Base-by-base conservation (phyloP, 1,140 invertebrate genomes). In the Bombus superbus region DNA sequence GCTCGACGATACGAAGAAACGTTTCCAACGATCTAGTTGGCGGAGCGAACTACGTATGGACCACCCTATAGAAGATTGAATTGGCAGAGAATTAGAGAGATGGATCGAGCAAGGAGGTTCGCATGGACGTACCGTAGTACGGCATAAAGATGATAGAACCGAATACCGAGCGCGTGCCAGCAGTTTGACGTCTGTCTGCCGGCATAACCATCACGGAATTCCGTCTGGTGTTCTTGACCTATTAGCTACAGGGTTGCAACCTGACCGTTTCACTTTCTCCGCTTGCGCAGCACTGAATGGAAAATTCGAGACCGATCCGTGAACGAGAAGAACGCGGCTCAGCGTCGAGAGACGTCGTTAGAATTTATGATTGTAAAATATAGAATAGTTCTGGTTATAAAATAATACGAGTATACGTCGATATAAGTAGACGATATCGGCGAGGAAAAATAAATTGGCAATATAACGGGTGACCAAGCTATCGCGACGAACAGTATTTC, bases 61-160 rank as follows among this genome's bases (percentile, higher is more conserved):
- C 18, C 47, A 22, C 18, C 47, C 47, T 53, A 53, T 53, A 22
- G 47, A 22, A 53, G 47, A 53, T 53, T 15, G 47, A 53, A 53
- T 53, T 22, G 47, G 18, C 47, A 53, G 47, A 22, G 47, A 62
- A 4, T 9, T 18, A 10, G 15, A 32, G 28, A 32, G 40, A 3
- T 25, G 53, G 35, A 38, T 3, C 6, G 8, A 79, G 3, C 25
- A 32, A 71, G 68, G n/a, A 32, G 47, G 3, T 28, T n/a, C 47
- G 11, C 25, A 1, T n/a, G 40, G 32, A 10, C 32, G 32, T 32
- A 40, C 18, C 76, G 32, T 47, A 38, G 53, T 44, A 64, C 22
- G 42, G 40, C 38, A 32, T 68, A 64, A 80, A 80, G 77, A 73
- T 80, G 83, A 80, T 80, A 44, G 83, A 53, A 18, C 53, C 47